Conservation (phyloP, 2,113 vertebrate genomes). For the Megaptera novaeangliae region DNA sequence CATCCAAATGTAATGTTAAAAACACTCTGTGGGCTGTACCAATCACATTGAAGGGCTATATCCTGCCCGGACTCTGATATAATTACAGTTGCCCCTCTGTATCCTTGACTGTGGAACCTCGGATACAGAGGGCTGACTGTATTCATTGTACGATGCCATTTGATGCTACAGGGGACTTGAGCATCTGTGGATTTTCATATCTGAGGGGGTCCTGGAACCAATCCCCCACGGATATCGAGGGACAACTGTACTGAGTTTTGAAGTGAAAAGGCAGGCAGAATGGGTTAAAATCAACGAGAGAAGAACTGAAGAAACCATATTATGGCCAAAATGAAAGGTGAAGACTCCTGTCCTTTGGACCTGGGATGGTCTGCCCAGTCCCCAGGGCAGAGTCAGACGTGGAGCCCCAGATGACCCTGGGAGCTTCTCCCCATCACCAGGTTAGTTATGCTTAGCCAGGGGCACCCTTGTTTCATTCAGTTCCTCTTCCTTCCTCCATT, state of each 20-base stretch:
- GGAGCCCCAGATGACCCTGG: neutral
- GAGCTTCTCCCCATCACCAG: neutral
- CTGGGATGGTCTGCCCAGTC: neutral
- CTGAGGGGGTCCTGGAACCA: neutral
- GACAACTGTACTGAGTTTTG: neutral
- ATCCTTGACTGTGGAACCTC: accelerated
- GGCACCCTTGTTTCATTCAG: neutral
- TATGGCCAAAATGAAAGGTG: neutral
- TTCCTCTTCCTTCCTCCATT: neutral
- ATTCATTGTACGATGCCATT: accelerated
- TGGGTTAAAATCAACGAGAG: neutral
- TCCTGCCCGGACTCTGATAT: neutral
- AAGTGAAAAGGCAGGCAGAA: neutral
- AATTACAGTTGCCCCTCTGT: neutral
- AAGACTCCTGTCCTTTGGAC: neutral
- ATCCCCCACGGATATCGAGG: neutral
- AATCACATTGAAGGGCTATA: neutral
- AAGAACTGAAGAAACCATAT: neutral
- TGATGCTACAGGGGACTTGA: neutral
- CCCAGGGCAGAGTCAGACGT: neutral
- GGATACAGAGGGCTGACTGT: neutral
- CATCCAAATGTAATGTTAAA: neutral
- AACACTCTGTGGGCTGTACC: neutral
- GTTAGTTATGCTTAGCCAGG: neutral
- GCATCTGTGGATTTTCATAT: neutral